phyloP scores from a whole-genome alignment of 2,797 vertebrate genomes.

The Rhinella marina region DNA sequence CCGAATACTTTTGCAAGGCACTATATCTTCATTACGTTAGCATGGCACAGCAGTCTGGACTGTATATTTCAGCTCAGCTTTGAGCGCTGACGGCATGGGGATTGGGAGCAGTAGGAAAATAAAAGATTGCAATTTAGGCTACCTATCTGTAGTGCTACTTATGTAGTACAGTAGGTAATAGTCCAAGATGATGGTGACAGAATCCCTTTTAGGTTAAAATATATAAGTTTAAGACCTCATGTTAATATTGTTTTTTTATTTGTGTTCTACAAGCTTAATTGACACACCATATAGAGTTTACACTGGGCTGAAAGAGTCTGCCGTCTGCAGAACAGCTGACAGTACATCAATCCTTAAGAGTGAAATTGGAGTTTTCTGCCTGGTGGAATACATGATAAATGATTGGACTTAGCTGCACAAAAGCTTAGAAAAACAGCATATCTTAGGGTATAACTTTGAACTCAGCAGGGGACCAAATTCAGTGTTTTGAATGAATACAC shows the following conservation, averaged over 20 bases:
- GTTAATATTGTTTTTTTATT: not conserved
- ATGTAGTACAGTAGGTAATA: too few species aligned
- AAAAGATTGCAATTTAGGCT: too few species aligned
- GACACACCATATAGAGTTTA: conserved; percentile 24
- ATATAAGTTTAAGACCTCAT: not conserved
- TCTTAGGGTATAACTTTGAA: conserved; percentile 48
- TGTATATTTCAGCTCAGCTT: too few species aligned
- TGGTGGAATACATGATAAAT: conserved; percentile 46
- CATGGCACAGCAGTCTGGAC: too few species aligned
- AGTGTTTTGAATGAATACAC: conserved; percentile 43
- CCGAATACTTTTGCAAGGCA: too few species aligned
- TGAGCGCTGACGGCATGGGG: too few species aligned
- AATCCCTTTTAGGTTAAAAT: not conserved
- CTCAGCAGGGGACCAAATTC: conserved; percentile 33
- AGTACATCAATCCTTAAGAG: conserved; percentile 38
- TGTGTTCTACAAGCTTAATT: not conserved
- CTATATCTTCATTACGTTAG: too few species aligned
- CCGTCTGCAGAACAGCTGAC: conserved; percentile 23
- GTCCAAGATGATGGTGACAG: too few species aligned
- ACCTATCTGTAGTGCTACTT: too few species aligned
- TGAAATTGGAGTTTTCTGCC: conserved; percentile 33
- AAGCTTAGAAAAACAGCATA: conserved; percentile 43
- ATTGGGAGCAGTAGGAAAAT: too few species aligned
- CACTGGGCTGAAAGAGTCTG: conserved; percentile 11
- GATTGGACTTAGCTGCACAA: conserved; percentile 42